A percentile compares a stretch with the other conserved stretches of the same genome.
Conservation (phyloP, 2,888 invertebrate genomes). For the Orchesellides sinensis region DNA sequence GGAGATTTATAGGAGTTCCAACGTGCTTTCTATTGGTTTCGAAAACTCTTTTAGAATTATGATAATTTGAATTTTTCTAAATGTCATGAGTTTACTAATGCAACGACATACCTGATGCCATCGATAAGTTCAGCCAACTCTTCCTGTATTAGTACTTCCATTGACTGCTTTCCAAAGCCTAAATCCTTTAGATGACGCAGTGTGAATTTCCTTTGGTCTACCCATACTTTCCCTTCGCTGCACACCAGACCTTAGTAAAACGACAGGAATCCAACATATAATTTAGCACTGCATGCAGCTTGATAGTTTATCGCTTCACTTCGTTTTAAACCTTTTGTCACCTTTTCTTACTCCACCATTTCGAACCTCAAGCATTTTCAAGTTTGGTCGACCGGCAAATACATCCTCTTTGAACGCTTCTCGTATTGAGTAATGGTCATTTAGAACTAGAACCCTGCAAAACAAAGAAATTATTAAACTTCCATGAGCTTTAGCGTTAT, state of each 20-base stretch:
- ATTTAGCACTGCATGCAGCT: no score
- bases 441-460: constrained; percentile 71
- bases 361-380: constrained; percentile 73
- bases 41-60: no score
- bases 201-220: constrained; percentile 73
- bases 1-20: constrained; percentile 63
- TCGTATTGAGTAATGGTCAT: constrained; percentile 68
- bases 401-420: constrained; percentile 72
- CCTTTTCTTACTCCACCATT: constrained; percentile 71
- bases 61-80: no score
- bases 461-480: no score
- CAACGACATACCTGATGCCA: constrained; percentile 61
- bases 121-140: constrained; percentile 70
- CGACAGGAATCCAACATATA: no score
- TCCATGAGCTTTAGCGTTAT: no score
- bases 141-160: constrained; percentile 70
- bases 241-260: constrained; percentile 70
- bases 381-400: constrained; percentile 71
- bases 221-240: constrained; percentile 72
- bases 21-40: constrained; percentile 57
- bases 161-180: constrained; percentile 71
- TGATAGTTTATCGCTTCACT: no score
- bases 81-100: no score
- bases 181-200: constrained; percentile 70
- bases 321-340: neutral